Evolutionary conservation across 2,797 vertebrate species (phyloP).

Genomic region (Tapirus indicus): DNA sequence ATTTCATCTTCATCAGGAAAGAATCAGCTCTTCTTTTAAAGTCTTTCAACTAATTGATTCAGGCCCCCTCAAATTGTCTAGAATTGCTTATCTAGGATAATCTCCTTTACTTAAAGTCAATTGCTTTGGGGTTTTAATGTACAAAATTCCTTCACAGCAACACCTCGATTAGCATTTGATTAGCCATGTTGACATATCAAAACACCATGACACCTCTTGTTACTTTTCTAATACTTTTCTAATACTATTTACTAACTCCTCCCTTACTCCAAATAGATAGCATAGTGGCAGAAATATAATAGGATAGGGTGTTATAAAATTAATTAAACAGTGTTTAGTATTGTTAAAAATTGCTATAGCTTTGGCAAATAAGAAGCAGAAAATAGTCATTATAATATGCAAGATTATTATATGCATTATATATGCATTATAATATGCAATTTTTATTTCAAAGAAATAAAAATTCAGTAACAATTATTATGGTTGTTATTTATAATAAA

Average conservation of each 20-base stretch:
- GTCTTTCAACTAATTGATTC: background rate
- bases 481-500: too few relatives aligned
- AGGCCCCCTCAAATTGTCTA: background rate
- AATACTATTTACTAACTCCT: background rate
- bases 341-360: background rate
- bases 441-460: background rate
- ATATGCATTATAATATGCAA: background rate
- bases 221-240: too few relatives aligned
- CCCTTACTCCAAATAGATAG: background rate
- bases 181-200: background rate
- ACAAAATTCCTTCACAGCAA: background rate
- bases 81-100: background rate
- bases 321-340: background rate
- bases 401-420: too few relatives aligned
- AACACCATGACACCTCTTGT: fast-evolving
- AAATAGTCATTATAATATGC: background rate
- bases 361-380: background rate
- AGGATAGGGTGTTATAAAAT: background rate
- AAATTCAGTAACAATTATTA: background rate
- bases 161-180: background rate
- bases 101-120: background rate
- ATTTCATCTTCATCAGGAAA: background rate
- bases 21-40: background rate
- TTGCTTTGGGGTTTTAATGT: background rate
- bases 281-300: background rate